Conservation (phyloP, 2,113 vertebrate species). For the Suncus etruscus region DNA sequence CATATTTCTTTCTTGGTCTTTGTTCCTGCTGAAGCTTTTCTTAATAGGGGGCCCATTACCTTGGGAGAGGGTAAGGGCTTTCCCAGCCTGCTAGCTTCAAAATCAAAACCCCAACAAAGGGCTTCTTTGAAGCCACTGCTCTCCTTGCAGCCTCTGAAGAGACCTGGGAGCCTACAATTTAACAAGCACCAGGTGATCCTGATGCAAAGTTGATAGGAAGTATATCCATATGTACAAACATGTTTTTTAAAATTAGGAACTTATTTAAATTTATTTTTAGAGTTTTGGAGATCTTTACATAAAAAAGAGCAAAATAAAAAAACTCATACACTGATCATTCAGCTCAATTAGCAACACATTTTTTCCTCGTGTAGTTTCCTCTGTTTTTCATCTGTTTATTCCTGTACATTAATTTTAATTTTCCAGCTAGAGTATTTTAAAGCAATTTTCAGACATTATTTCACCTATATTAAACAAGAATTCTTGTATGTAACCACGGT, state of each 20-base stretch:
- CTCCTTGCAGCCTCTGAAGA: not conserved
- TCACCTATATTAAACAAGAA: not conserved
- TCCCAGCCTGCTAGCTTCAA: too few relatives aligned
- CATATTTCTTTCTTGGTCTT: too few relatives aligned
- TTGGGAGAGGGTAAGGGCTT: too few relatives aligned
- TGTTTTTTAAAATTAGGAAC: not conserved
- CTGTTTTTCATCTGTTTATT: constrained; percentile 35
- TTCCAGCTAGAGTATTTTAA: constrained; percentile 31
- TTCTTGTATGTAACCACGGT: not conserved
- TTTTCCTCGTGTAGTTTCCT: constrained; percentile 43
- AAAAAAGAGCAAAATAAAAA: constrained; percentile 33
- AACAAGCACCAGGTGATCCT: not conserved
- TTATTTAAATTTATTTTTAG: constrained; percentile 35
- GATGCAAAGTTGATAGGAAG: not conserved
- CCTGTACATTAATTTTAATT: not conserved
- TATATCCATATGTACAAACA: not conserved
- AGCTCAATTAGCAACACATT: constrained; percentile 12
- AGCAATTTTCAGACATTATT: constrained; percentile 57
- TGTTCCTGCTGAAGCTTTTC: too few relatives aligned
- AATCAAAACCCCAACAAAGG: not conserved
- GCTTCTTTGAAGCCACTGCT: not conserved
- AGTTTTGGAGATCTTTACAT: constrained; percentile 7
- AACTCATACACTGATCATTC: not conserved
- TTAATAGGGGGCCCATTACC: too few relatives aligned
- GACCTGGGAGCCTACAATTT: not conserved